Base-by-base conservation (phyloP, 2,888 invertebrate genomes). In the Metopia argyrocephala region DNA sequence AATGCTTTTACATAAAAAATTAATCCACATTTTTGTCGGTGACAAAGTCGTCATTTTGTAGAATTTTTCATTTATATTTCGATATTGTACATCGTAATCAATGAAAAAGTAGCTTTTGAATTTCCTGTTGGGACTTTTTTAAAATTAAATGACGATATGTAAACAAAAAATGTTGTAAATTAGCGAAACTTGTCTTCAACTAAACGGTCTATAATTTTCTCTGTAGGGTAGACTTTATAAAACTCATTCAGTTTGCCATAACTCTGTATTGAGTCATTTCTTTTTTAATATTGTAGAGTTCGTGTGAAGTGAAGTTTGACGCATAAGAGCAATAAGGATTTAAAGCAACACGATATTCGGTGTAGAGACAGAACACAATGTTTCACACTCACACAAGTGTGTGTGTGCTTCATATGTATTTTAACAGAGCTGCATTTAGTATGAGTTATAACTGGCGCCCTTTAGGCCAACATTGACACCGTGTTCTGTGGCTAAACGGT, bases 391-490 rank as follows among this genome's bases (percentile, higher is more conserved):
- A 15, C 1, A 38, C 38, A n/a, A 25, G 9, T 52, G 59, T 20
- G n/a, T 57, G 54, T 31, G 25, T 64, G n/a, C 9, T 21, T 4
- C 38, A 52, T 68, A 28, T 68, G 23, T 66, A 2, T 48, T 9
- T 12, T 12, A 38, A 38, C 9, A 9, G 38, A 38, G n/a, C 18
- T 23, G 5, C 28, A 57, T 25, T 45, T 48, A 21, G 52, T 18
- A 38, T 68, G 62, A 62, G 64, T 64, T 76, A 68, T 70, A 79
- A 62, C 73, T 80, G 76, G 80, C 76, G 76, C 69, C 76, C 61
- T 74, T 74, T 76, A 76, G 73, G 76, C 80, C 76, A 80, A 80
- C 73, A 80, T 80, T 80, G 73, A 76, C 69, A 74, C 76, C 73
- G 76, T 73, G 69, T 65, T 69, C 73, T 76, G 76, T 74, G 80